Evolutionary conservation across 2,888 invertebrate species (phyloP), one percentile per base, ranked within the genome.

Genomic region (Nomada flava): DNA sequence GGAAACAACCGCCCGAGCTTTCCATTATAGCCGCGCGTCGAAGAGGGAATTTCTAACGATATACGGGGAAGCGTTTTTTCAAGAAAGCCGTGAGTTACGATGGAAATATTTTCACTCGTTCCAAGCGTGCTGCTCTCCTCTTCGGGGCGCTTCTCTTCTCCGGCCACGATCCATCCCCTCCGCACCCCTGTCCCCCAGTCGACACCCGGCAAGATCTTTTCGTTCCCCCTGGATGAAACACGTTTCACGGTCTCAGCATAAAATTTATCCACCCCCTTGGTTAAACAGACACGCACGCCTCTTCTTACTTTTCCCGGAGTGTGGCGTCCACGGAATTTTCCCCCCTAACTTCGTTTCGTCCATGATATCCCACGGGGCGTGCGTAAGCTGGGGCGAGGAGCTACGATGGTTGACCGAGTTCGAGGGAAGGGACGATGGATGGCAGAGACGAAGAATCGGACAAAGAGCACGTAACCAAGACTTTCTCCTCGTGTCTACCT

Each of bases 211-310:
- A 79, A 85, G 79, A 81, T 84, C 81, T 86, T 84, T 85, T 85
- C 85, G 88, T 78, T 83, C 78, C 84, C 87, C 88, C 47, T 47
- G 89, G 89, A 92, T 92, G 93, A 94, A 94, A 95, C 95, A 95
- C 95, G 95, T 95, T 95, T 95, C 95, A 95, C 95, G 95, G 95
- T 95, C 95, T 95, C 95, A 90, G 91, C 92, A 91, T 90, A 91
- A 92, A 92, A 91, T 91, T 92, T 91, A 92, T 91, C 90, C 92
- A 91, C 83, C 92, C 92, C 91, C 90, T 91, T 90, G 91, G 91
- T 93, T 93, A 92, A 92, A 91, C 91, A 91, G 89, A 88, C 90
- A 90, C 90, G 90, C 90, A 90, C 90, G 90, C 90, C 91, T 90
- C 90, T 91, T 88, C 89, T 90, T 90, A 87, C 88, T 86, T 88